These are phyloP conservation scores for Onychomys leucogaster DNA, from an alignment of 2,797 vertebrate genomes.

Conservation along the genomic window DNA sequence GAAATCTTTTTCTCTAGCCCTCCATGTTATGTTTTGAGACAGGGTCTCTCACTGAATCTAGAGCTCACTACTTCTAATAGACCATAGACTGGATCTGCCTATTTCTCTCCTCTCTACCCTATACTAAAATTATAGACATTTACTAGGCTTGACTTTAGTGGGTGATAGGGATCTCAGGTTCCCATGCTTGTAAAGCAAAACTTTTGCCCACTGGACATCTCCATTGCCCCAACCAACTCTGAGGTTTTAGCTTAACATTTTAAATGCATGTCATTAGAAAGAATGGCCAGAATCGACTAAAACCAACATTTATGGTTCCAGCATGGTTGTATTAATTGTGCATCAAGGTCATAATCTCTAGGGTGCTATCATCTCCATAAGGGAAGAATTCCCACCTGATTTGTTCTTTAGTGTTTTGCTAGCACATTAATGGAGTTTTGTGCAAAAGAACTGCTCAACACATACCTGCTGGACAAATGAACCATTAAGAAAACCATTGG, in stretches of 20 bases:
- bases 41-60: background rate
- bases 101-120: background rate
- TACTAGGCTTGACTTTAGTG: background rate
- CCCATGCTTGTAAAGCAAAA: background rate
- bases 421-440: background rate
- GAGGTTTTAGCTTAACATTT: background rate
- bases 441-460: constrained; percentile 22
- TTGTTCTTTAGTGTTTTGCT: constrained; percentile 41
- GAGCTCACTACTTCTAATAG: background rate
- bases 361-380: background rate
- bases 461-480: background rate
- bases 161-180: background rate
- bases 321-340: background rate
- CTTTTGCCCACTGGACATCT: background rate
- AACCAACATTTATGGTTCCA: background rate
- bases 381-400: background rate
- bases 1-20: background rate
- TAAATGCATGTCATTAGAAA: background rate
- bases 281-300: background rate
- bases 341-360: constrained; percentile 7
- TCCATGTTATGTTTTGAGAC: background rate
- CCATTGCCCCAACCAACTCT: background rate
- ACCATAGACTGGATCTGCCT: no score
- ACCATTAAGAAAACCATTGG: constrained; percentile 38
- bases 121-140: background rate